Conservation (phyloP, 1,140 invertebrate species). For the Eulimnadia texana region DNA sequence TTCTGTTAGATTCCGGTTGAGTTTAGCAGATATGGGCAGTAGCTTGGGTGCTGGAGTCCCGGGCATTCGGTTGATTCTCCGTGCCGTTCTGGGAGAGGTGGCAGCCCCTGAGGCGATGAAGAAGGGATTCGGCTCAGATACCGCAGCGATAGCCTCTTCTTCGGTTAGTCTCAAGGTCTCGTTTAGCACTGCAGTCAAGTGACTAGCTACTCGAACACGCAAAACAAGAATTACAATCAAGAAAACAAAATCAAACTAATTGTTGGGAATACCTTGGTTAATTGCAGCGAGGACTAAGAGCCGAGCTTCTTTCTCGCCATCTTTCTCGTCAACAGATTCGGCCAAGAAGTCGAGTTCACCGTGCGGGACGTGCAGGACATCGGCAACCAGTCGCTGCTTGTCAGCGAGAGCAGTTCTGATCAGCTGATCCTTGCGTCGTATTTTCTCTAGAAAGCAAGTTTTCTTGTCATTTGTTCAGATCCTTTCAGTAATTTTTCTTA, state of each 20-base stretch:
- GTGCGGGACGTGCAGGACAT: slow-evolving; percentile 55
- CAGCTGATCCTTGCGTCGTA: slow-evolving; percentile 51
- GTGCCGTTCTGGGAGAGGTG: slow-evolving; percentile 23
- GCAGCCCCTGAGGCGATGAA: slow-evolving; percentile 18
- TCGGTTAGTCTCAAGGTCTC: slow-evolving; percentile 35
- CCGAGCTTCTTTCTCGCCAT: slow-evolving; percentile 42
- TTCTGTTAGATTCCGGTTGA: slow-evolving; percentile 40
- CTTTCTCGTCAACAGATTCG: slow-evolving; percentile 39
- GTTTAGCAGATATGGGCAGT: slow-evolving; percentile 33
- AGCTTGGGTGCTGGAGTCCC: slow-evolving; percentile 36
- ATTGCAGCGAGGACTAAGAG: slow-evolving; percentile 55
- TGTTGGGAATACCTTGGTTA: slow-evolving; percentile 40
- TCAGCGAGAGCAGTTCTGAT: slow-evolving; percentile 54
- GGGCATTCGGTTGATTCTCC: slow-evolving; percentile 29
- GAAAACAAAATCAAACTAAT: not conserved
- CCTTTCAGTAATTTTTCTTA: too few species aligned
- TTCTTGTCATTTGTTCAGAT: too few species aligned
- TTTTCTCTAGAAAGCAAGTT: slow-evolving; percentile 39
- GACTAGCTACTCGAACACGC: too few species aligned
- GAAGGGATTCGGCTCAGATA: slow-evolving; percentile 18
- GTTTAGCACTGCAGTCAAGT: slow-evolving; percentile 36
- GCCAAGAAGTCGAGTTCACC: slow-evolving; percentile 45
- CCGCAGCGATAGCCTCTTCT: slow-evolving; percentile 31
- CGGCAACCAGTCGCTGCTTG: slow-evolving; percentile 56
- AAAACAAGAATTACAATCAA: too few species aligned